These are phyloP conservation scores for Thaleichthys pacificus DNA, from an alignment of 2,797 vertebrate species.

Conservation along the genomic window DNA sequence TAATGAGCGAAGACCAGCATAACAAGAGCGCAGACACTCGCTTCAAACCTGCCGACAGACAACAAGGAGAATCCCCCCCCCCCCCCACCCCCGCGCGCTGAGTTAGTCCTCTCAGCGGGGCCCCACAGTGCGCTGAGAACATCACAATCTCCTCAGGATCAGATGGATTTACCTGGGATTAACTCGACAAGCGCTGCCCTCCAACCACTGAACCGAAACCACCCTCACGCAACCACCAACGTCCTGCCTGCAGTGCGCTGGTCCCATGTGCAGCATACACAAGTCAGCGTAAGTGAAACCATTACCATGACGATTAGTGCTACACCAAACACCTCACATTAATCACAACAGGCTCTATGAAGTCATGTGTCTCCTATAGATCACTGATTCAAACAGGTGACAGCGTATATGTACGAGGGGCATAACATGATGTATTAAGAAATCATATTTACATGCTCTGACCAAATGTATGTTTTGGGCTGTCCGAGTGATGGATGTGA, in stretches of 20 bases:
- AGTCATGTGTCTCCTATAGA: conserved; percentile 15
- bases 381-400: conserved; percentile 30
- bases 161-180: conserved; percentile 78
- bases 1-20: conserved; percentile 48
- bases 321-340: neutral
- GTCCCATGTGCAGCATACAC: neutral
- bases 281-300: neutral
- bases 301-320: neutral
- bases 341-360: conserved; percentile 25
- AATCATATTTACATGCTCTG: conserved; percentile 14
- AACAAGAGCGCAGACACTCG: conserved; percentile 37
- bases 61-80: conserved; percentile 51
- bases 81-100: conserved; percentile 27
- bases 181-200: conserved; percentile 48
- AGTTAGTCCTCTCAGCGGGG: conserved; percentile 53
- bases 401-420: conserved; percentile 9
- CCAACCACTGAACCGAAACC: conserved; percentile 21
- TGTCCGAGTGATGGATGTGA: conserved; percentile 34
- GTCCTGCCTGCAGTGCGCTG: conserved; percentile 10
- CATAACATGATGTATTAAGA: conserved; percentile 41
- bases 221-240: conserved; percentile 12
- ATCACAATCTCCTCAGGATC: conserved; percentile 67
- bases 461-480: conserved; percentile 21
- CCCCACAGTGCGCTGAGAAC: conserved; percentile 60
- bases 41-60: conserved; percentile 36